Conservation (phyloP, 2,113 vertebrate species). For the Tupaia chinensis region DNA sequence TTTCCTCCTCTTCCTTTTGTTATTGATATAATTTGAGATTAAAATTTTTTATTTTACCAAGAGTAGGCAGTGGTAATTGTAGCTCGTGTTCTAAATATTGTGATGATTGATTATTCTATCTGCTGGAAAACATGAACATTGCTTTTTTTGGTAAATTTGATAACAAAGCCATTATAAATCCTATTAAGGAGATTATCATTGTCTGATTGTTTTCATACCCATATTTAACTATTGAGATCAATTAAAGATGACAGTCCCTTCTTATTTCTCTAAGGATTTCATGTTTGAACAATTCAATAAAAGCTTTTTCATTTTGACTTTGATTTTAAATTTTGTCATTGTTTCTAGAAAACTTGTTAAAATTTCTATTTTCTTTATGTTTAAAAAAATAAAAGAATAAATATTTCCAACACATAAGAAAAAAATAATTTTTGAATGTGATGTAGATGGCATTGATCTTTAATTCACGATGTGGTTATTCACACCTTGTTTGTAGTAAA, state of each 20-base stretch:
- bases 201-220: neutral
- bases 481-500: neutral
- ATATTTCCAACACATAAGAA: neutral
- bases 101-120: neutral
- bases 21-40: neutral
- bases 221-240: neutral
- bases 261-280: neutral
- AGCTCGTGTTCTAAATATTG: neutral
- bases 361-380: neutral
- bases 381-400: neutral
- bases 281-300: conserved; percentile 7
- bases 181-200: neutral
- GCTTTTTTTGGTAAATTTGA: neutral
- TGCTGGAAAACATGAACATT: neutral
- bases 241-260: neutral
- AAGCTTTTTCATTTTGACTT: neutral
- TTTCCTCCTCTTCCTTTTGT: neutral
- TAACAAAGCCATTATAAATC: neutral
- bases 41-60: neutral
- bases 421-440: neutral
- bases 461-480: neutral
- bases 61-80: neutral
- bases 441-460: neutral
- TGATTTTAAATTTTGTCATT: conserved; percentile 35
- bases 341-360: neutral